Conservation (phyloP, 2,797 vertebrate species). For the Diplodus puntazzo region DNA sequence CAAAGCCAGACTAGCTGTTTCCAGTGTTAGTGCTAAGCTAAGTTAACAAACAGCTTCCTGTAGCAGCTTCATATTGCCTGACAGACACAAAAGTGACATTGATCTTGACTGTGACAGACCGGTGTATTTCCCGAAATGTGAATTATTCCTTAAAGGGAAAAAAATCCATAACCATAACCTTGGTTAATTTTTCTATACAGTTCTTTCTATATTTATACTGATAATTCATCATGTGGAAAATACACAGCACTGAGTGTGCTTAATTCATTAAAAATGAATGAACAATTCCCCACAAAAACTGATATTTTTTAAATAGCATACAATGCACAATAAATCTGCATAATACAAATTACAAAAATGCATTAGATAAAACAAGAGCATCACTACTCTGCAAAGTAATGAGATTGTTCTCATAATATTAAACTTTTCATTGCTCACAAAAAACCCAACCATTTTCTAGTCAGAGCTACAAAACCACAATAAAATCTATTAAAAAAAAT, state of each 20-base stretch:
- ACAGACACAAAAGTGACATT: not conserved
- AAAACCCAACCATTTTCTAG: slow-evolving; percentile 6
- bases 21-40: not conserved
- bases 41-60: too few species aligned
- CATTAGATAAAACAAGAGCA: slow-evolving; percentile 5
- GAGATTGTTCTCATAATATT: not conserved
- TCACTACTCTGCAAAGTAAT: slow-evolving; percentile 1
- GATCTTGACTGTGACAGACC: not conserved
- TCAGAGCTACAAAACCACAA: not conserved
- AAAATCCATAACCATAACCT: not conserved
- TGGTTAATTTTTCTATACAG: not conserved
- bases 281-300: not conserved
- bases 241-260: not conserved
- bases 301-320: not conserved
- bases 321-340: slow-evolving; percentile 11
- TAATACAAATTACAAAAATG: slow-evolving; percentile 1
- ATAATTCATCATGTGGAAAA: not conserved
- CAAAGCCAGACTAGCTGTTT: not conserved
- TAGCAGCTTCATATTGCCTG: not conserved
- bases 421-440: not conserved
- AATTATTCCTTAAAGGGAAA: slow-evolving; percentile 1
- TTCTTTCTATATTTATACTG: not conserved
- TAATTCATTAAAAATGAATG: not conserved
- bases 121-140: not conserved
- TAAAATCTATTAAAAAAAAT: not conserved